phyloP scores from a whole-genome alignment of 92 coral and sea anemone species.

The Paramuricea clavata region DNA sequence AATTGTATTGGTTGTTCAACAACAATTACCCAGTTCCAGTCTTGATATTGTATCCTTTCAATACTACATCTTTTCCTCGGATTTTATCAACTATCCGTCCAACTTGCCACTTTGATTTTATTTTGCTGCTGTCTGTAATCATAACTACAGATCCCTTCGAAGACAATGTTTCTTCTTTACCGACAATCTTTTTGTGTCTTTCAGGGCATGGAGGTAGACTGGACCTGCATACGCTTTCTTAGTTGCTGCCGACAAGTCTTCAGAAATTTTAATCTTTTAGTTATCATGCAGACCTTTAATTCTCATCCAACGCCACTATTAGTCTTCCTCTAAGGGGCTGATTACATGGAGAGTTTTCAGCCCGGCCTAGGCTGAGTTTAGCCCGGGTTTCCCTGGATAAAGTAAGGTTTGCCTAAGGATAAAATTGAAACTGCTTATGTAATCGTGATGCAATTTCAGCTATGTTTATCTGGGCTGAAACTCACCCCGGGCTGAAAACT shows the following conservation, averaged over 20 bases:
- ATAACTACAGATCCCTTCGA: background rate
- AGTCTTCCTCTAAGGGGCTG: background rate
- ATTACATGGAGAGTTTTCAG: too few species aligned
- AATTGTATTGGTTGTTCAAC: background rate
- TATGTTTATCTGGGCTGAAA: too few species aligned
- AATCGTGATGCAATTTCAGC: too few species aligned
- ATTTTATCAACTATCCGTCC: background rate
- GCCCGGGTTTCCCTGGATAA: too few species aligned
- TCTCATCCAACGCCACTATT: background rate
- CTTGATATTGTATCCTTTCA: slow-evolving; percentile 5
- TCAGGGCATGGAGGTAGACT: background rate
- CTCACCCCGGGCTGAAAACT: too few species aligned
- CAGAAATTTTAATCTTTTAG: background rate
- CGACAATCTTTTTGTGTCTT: background rate
- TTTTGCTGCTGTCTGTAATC: slow-evolving; percentile 4
- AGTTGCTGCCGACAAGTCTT: background rate
- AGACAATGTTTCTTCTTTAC: background rate
- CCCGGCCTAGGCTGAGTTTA: too few species aligned
- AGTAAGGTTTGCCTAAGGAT: too few species aligned
- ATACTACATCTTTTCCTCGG: too few species aligned
- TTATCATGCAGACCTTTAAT: background rate
- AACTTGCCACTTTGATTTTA: slow-evolving; percentile 5
- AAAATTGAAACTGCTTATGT: too few species aligned
- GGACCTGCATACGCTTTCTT: background rate
- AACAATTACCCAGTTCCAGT: background rate